Evolutionary conservation across 2,888 invertebrate species (phyloP), one percentile per base, ranked within the genome.

Genomic region (Dimorphilus gyrociliatus): DNA sequence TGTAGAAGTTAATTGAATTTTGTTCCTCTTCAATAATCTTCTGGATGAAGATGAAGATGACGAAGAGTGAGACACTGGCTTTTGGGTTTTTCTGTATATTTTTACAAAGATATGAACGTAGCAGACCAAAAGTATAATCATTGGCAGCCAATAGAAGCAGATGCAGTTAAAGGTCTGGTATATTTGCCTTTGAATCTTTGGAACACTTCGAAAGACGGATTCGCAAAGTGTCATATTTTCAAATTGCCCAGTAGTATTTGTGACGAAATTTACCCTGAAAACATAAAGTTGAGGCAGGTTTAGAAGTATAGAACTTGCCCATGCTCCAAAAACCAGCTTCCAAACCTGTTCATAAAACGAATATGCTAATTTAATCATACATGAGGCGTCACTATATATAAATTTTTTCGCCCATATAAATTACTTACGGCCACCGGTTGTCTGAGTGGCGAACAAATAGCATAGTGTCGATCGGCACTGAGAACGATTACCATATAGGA

Each of bases 401-500:
- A n/a, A n/a, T n/a, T n/a, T 6, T 6, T 8, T 6, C 14, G 12
- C 7, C 7, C 7, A 25, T 14, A 15, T 13, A 3, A 7, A 14
- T 3, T 28, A 44, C 51, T 42, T 44, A 59, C 58, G 39, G 50
- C 38, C 6, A 48, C 39, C 2, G 53, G 49, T 28, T 49, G 46
- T 28, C 49, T 45, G 6, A 62, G 47, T 1, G 62, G 62, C n/a
- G 51, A 38, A 13, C 53, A 35, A 16, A 62, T 60, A 19, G 62
- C 62, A 36, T 53, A 54, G 34, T 58, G 56, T 10, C 62, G 42
- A 41, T 62, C 62, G 6, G 59, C 34, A 16, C 59, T 60, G 18
- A 62, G 53, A 6, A 56, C 53, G 3, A 61, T 52, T 19, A 62
- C 38, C 52, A 59, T 55, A 38, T 55, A 55, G 23, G 52, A 55